phyloP scores from a whole-genome alignment of 2,888 invertebrate genomes.

The Dione vanillae region DNA sequence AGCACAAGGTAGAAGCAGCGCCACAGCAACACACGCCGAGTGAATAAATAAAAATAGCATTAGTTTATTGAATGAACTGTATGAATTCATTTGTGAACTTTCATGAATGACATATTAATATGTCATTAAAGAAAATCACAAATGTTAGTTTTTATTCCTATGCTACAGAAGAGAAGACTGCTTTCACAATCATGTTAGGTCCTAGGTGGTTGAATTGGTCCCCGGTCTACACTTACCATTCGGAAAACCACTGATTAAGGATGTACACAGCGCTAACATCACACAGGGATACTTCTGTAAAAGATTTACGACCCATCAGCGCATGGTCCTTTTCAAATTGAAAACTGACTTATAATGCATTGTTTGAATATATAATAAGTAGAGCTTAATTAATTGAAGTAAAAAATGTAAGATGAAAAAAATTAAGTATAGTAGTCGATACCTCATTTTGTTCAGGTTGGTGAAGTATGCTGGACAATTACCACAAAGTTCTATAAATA shows the following conservation, averaged over 20 bases:
- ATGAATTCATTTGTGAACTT: conserved; percentile 66
- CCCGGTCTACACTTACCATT: conserved; percentile 88
- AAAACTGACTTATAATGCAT: conserved; percentile 58
- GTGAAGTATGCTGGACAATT: conserved; percentile 85
- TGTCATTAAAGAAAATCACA: conserved; percentile 68
- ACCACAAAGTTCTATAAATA: conserved; percentile 86
- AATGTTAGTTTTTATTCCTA: conserved; percentile 67
- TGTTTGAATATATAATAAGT: conserved; percentile 49
- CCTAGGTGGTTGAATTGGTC: conserved; percentile 68
- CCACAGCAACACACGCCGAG: conserved; percentile 85
- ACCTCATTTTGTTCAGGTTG: conserved; percentile 85
- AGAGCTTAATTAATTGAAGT: conserved; percentile 56
- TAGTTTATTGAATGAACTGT: conserved; percentile 74
- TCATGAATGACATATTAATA: conserved; percentile 59
- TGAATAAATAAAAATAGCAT: conserved; percentile 83
- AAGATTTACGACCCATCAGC: conserved; percentile 91
- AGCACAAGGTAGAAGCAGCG: conserved; percentile 85
- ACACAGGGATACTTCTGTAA: conserved; percentile 90
- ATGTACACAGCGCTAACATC: conserved; percentile 87
- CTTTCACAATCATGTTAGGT: conserved; percentile 57
- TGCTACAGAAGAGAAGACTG: conserved; percentile 65
- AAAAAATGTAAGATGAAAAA: conserved; percentile 62
- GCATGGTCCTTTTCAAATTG: conserved; percentile 74
- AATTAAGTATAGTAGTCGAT: conserved; percentile 81
- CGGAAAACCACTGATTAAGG: conserved; percentile 85